A percentile compares a stretch with the other conserved stretches of the same genome.
These are phyloP conservation scores for Molossus molossus DNA, from an alignment of 2,797 vertebrate genomes.

Conservation along the genomic window DNA sequence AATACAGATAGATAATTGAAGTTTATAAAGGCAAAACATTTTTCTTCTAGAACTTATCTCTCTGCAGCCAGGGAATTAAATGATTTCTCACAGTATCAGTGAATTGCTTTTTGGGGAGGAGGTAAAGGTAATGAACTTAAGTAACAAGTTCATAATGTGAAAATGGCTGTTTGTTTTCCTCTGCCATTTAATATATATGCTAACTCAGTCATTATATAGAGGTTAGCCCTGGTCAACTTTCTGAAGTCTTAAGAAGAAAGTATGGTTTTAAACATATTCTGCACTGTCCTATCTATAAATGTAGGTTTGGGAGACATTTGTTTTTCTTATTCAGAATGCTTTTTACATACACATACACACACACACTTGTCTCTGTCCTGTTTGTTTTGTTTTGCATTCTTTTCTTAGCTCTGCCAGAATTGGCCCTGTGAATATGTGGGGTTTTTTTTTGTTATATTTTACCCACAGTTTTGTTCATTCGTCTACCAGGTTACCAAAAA, in stretches of 20 bases:
- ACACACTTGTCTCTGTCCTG: not conserved
- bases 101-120: slow-evolving; percentile 14
- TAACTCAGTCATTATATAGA: not conserved
- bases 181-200: not conserved
- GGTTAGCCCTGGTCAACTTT: not conserved
- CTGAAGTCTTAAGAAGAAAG: slow-evolving; percentile 48
- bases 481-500: slow-evolving; percentile 41
- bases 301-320: slow-evolving; percentile 43
- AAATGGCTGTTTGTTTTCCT: slow-evolving; percentile 45
- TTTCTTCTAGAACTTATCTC: slow-evolving; percentile 31
- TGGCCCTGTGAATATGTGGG: not conserved
- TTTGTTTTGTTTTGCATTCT: slow-evolving; percentile 50
- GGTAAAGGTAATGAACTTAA: slow-evolving; percentile 47
- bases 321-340: slow-evolving; percentile 45
- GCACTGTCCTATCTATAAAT: not conserved
- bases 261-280: slow-evolving; percentile 8
- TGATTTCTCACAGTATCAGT: slow-evolving; percentile 28
- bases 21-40: slow-evolving; percentile 42
- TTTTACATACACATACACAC: not conserved
- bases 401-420: slow-evolving; percentile 35
- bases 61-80: not conserved
- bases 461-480: slow-evolving; percentile 56
- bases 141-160: not conserved
- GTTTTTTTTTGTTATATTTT: not conserved
- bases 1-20: not conserved